Evolutionary conservation across 2,888 invertebrate genomes (phyloP).

Genomic region (Mycalesis mineus): DNA sequence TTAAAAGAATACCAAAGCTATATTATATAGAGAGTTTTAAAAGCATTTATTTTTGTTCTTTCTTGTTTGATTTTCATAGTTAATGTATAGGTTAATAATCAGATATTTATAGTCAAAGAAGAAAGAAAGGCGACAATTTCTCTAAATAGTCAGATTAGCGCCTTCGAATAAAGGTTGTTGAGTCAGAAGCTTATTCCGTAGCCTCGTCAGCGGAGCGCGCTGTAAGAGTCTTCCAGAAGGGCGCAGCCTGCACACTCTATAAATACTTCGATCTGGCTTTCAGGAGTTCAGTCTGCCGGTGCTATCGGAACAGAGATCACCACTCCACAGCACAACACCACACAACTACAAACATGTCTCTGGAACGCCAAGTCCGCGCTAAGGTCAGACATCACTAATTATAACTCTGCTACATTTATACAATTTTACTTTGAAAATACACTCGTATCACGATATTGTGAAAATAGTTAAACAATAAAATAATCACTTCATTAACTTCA

Average conservation of each 20-base stretch:
- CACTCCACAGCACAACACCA: slow-evolving; percentile 46
- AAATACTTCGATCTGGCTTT: slow-evolving; percentile 66
- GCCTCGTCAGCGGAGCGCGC: slow-evolving; percentile 50
- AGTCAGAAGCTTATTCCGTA: slow-evolving; percentile 66
- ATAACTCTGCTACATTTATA: slow-evolving; percentile 25
- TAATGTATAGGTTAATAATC: background rate
- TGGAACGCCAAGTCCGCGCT: slow-evolving; percentile 93
- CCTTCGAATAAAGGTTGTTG: slow-evolving; percentile 48
- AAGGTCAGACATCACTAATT: slow-evolving; percentile 81
- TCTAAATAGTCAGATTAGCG: slow-evolving; percentile 30
- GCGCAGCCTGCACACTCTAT: slow-evolving; percentile 65
- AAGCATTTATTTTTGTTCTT: background rate
- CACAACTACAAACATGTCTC: slow-evolving; percentile 83
- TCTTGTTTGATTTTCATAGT: background rate
- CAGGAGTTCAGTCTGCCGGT: slow-evolving; percentile 74
- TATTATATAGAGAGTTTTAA: too few species aligned
- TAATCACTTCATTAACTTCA: too few species aligned
- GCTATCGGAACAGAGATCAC: slow-evolving; percentile 56
- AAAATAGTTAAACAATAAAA: too few species aligned
- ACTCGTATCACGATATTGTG: too few species aligned
- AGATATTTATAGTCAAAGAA: background rate
- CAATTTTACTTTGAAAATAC: background rate
- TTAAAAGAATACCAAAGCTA: too few species aligned
- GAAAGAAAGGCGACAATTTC: slow-evolving; percentile 2
- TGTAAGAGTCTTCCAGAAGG: slow-evolving; percentile 71